Base-by-base conservation (phyloP, 2,113 vertebrate genomes). In the Podilymbus podiceps region DNA sequence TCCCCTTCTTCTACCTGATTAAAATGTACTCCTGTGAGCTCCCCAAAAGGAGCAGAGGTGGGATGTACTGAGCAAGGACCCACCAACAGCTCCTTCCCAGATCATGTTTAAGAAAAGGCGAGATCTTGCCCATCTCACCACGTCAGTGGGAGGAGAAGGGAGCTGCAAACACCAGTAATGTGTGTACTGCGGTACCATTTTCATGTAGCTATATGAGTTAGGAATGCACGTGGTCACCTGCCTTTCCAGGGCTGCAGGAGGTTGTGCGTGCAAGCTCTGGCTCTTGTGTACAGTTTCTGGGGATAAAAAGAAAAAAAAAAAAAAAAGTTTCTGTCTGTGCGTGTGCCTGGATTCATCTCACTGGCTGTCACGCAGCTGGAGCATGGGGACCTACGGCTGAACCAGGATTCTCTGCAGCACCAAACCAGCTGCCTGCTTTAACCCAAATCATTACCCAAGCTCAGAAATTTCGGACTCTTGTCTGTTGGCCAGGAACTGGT, bases 171-270 rank as follows among this genome's bases (percentile, higher is more conserved):
- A 24, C 22, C 56, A 30, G 9, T n/a, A 6, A 33, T n/a, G n/a
- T n/a, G n/a, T n/a, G n/a, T n/a, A n/a, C 44, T 25, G 4, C 9
- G 12, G 42, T 15, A 31, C 15, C 22, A 7, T 53, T 66, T 69
- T 12, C 46, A 12, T 35, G 3, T 24, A 17, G 18, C 30, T 21
- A 0, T 13, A 9, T 2, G 24, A 25, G 12, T 25, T 47, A 47
- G 63, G 87, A 31, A 27, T 28, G 11, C 58, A 12, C 4, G 28
- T 23, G 33, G 56, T 46, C 42, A 31, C 24, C 47, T 73, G 47
- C 50, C 38, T 63, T 56, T 11, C 60, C n/a, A 20, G 49, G 49
- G 38, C 55, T 84, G 60, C 35, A n/a, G 68, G 50, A 58, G 25
- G 30, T 13, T 80, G 35, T 38, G 59, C 3, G 1, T 69, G 23